These are phyloP conservation scores for Zelostemma sp. DNA, from an alignment of 1,140 invertebrate species.

Conservation along the genomic window DNA sequence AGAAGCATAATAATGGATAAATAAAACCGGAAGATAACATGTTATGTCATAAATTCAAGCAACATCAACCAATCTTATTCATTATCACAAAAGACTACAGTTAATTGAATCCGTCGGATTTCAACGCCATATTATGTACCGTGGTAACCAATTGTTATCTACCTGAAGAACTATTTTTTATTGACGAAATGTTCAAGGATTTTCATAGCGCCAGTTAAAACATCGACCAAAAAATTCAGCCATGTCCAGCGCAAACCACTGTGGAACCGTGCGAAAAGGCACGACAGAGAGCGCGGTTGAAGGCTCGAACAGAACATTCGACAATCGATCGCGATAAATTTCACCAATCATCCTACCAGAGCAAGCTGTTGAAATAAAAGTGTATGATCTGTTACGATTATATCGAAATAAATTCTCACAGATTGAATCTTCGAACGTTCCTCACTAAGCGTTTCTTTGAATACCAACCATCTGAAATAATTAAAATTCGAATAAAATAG, in stretches of 20 bases:
- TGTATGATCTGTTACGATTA: constrained; percentile 2
- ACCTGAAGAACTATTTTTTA: too few species aligned
- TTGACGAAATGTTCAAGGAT: too few species aligned
- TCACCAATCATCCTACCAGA: constrained; percentile 31
- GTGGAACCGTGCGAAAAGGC: constrained; percentile 27
- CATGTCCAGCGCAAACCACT: constrained; percentile 26
- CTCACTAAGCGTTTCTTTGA: too few species aligned
- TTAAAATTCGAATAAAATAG: too few species aligned
- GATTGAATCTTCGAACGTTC: too few species aligned
- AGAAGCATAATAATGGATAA: constrained; percentile 8
- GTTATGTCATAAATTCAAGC: background rate
- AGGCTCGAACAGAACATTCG: constrained; percentile 28
- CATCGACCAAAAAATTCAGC: constrained; percentile 12
- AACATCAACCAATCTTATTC: too few species aligned
- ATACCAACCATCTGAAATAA: too few species aligned
- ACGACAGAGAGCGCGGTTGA: constrained; percentile 28
- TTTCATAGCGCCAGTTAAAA: background rate
- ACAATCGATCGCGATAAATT: constrained; percentile 46
- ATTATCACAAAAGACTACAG: too few species aligned
- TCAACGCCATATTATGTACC: too few species aligned
- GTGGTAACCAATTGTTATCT: too few species aligned
- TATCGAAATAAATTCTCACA: too few species aligned
- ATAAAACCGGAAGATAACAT: constrained; percentile 6
- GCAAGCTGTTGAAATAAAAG: constrained; percentile 26
- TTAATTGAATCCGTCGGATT: too few species aligned